A percentile compares a stretch with the other conserved stretches of the same genome.
phyloP scores from a whole-genome alignment of 2,888 invertebrate species.

The Xestoiulus laeticollis region DNA sequence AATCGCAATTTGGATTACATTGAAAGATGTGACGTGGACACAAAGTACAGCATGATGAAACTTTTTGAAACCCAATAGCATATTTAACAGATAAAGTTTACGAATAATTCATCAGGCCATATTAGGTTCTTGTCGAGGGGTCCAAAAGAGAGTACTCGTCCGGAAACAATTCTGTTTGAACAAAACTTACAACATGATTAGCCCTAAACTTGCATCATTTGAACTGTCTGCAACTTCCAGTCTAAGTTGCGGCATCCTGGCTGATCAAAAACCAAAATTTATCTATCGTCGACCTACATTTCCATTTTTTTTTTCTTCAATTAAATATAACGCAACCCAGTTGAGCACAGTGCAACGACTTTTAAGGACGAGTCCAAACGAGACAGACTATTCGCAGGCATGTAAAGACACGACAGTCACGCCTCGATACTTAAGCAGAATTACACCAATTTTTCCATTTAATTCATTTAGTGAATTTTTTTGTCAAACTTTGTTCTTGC shows the following conservation, averaged over 20 bases:
- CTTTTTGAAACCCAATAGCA: neutral
- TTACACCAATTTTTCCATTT: neutral
- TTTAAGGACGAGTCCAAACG: neutral
- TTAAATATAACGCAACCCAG: neutral
- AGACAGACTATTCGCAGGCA: neutral
- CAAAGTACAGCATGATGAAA: too few relatives aligned
- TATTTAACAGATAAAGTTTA: neutral
- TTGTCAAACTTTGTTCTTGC: neutral
- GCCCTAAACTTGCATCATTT: neutral
- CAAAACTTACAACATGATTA: neutral
- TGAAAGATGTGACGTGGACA: too few relatives aligned
- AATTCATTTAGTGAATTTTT: neutral
- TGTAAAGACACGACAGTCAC: neutral
- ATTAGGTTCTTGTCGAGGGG: neutral
- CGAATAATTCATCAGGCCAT: neutral
- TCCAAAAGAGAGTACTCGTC: neutral
- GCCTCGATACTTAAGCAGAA: neutral
- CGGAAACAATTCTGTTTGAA: neutral
- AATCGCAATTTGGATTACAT: too few relatives aligned
- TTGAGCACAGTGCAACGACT: neutral
- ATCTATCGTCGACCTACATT: slow-evolving; percentile 23
- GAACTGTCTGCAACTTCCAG: neutral
- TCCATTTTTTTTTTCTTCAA: neutral
- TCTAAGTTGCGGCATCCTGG: neutral
- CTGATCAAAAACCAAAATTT: neutral